These are phyloP conservation scores for Eupithecia centaureata DNA, from an alignment of 2,888 invertebrate species.

Conservation along the genomic window DNA sequence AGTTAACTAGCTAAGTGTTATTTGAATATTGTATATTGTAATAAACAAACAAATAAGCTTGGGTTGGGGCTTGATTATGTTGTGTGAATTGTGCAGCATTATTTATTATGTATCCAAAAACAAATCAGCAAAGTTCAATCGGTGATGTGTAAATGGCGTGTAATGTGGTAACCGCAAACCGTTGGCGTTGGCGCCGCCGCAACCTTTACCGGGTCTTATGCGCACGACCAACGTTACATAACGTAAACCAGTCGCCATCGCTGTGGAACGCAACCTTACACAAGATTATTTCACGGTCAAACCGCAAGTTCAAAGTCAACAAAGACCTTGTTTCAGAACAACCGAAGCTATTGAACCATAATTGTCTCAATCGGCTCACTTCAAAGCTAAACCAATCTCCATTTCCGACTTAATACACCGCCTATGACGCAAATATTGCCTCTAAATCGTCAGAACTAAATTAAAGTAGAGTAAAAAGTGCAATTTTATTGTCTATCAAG, in stretches of 20 bases:
- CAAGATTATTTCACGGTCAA: slow-evolving; percentile 55
- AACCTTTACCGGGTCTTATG: slow-evolving; percentile 37
- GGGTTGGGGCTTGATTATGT: no score
- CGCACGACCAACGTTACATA: slow-evolving; percentile 65
- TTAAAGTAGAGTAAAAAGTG: slow-evolving; percentile 69
- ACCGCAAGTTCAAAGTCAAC: slow-evolving; percentile 55
- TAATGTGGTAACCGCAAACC: slow-evolving; percentile 57
- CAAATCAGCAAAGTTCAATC: slow-evolving; percentile 6
- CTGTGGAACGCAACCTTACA: slow-evolving; percentile 48
- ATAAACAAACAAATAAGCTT: no score
- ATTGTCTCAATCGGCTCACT: slow-evolving; percentile 38
- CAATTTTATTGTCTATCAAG: slow-evolving; percentile 71
- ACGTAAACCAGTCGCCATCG: slow-evolving; percentile 67
- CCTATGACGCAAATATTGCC: slow-evolving; percentile 37
- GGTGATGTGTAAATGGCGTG: slow-evolving; percentile 48
- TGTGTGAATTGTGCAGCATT: no score
- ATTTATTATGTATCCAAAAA: not conserved
- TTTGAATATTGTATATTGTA: no score
- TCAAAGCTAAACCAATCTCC: slow-evolving; percentile 39
- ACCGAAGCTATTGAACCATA: slow-evolving; percentile 39
- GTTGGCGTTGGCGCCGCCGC: slow-evolving; percentile 53
- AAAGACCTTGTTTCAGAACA: slow-evolving; percentile 39
- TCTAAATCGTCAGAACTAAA: slow-evolving; percentile 57
- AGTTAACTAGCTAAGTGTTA: no score
- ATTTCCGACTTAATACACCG: slow-evolving; percentile 37